Evolutionary conservation across 2,888 invertebrate species (phyloP), one percentile per base, ranked within the genome.

Genomic region (Dioctria linearis): DNA sequence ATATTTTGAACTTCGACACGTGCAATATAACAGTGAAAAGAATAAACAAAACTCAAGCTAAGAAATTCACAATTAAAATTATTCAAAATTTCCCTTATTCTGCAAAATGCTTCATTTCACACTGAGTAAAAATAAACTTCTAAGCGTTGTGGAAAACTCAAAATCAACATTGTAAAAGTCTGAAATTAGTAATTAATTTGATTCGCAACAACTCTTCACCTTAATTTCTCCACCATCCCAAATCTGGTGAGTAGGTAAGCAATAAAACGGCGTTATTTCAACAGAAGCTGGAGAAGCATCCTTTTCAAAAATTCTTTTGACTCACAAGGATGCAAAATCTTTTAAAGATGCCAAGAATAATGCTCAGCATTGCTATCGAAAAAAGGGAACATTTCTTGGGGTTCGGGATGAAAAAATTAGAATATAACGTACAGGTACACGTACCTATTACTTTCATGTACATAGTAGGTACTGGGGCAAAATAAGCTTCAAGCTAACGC

Each of bases 121-220:
- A 4, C 11, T 46, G 54, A 54, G 25, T 25, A 54, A 54, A 11
- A 11, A 11, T 54, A 54, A 54, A 54, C 67, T 67, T 8, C 46
- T 3, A 25, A 69, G 69, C 9, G 11, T n/a, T 8, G 37, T 49
- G 37, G 39, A 37, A 69, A 69, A 69, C 49, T 37, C 51, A 69
- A 69, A 69, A 69, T 51, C 49, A 69, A 69, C 54, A 69, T 37
- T 49, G 57, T 59, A 59, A 73, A 73, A 73, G n/a, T 73, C 57
- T 59, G 42, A 73, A 57, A 73, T 57, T 57, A 73, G 73, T 57
- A 73, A 73, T 73, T 73, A 73, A 73, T 73, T 59, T 73, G 43
- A 40, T 73, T 73, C 59, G 25, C 25, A 57, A 57, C 42, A 73
- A 57, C 13, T 39, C 59, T 43, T 8, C 57, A 73, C 73, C 40